Base-by-base conservation (phyloP, 2,113 vertebrate genomes). In the Daphoenositta chrysoptera region DNA sequence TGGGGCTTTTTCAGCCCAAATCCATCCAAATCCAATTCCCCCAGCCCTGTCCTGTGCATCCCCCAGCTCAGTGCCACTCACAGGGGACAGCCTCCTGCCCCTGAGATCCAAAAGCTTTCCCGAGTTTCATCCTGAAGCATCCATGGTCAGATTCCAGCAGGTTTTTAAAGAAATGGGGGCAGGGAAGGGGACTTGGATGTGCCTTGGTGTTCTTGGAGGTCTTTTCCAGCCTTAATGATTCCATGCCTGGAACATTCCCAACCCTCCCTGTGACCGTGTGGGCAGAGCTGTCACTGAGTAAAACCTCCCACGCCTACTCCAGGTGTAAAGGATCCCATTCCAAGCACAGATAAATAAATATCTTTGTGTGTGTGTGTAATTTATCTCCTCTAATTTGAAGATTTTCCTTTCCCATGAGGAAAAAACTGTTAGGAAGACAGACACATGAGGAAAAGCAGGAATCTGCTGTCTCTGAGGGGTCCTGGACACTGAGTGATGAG, bases 181-280 rank as follows among this genome's bases (percentile, higher is more conserved):
- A 17, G 60, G 37, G n/a, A 26, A 68, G 17, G 22, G 37, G 40
- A 30, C 2, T 3, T 47, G 3, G 7, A 44, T 45, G 39, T 26
- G 19, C 11, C 19, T 30, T 7, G 37, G 44, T 58, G 60, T 4
- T 21, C 53, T 18, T 21, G n/a, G 39, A 39, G 19, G 3, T 30
- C 7, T 68, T 68, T 61, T 75, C 87, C 78, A 53, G 0, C 24
- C n/a, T 10, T 2, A 5, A 2, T 15, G 21, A 15, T 40, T 68
- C 24, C 3, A 0, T 8, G 10, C 27, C 63, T 10, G 39, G 42
- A 30, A 37, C 42, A 16, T 11, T 15, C 40, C 15, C 50, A 33
- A 4, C 7, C 44, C 35, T 80, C 22, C 3, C 22, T 13, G 7
- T 1, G 22, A 4, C 1, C 2, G 10, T 3, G 28, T 1, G 68